Conservation (phyloP, 30 jellyfish, hydroid and myxozoan genomes). For the Sanderia malayensis region DNA sequence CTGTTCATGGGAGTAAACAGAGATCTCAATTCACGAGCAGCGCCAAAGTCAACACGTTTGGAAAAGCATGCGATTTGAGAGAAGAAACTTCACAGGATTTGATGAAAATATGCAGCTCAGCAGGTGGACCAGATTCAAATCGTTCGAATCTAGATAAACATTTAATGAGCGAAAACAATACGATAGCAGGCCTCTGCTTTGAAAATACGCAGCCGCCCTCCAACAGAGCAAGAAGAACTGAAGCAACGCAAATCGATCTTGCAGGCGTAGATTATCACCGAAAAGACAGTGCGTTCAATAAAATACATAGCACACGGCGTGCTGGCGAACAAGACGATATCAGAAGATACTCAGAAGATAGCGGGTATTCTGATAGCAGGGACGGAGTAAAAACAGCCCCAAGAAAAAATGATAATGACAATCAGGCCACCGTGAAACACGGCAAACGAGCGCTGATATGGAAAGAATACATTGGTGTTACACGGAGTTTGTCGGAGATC, state of each 20-base stretch:
- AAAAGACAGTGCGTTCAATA: background rate
- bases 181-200: background rate
- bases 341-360: background rate
- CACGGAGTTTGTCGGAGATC: slow-evolving; percentile 28
- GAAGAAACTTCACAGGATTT: background rate
- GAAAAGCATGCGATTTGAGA: background rate
- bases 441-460: slow-evolving; percentile 11
- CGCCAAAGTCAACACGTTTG: background rate
- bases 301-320: background rate
- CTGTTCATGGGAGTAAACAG: background rate
- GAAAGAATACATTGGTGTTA: slow-evolving; percentile 12
- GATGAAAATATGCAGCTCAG: background rate
- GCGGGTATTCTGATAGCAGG: background rate
- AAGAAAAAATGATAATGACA: slow-evolving; percentile 15
- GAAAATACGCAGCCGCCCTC: background rate
- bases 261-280: background rate
- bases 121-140: slow-evolving; percentile 5
- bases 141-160: background rate
- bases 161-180: slow-evolving; percentile 2
- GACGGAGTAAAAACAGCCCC: background rate
- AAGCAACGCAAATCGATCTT: background rate
- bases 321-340: background rate
- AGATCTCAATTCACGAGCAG: background rate
- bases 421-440: no score
- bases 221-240: background rate